Evolutionary conservation across 1,140 invertebrate species (phyloP).

Genomic region (Apis florea): DNA sequence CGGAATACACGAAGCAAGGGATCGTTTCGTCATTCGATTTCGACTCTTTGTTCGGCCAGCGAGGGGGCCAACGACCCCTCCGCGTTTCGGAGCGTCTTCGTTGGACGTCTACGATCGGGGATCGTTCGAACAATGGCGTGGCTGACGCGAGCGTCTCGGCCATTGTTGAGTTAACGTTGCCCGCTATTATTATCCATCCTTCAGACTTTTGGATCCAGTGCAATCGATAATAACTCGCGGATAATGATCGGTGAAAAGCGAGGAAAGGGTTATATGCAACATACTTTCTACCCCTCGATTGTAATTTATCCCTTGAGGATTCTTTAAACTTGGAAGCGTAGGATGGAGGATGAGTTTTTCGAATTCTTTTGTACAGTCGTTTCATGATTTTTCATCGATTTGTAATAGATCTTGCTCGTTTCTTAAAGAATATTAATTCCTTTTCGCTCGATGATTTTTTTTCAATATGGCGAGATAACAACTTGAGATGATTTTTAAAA

Average conservation of each 20-base stretch:
- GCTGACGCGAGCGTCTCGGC: constrained; percentile 41
- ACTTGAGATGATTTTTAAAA: too few relatives aligned
- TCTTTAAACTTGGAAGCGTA: neutral
- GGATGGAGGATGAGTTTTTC: too few relatives aligned
- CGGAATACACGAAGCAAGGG: constrained; percentile 36
- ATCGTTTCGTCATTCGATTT: constrained; percentile 61
- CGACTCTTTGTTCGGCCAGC: constrained; percentile 40
- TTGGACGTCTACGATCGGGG: constrained; percentile 30
- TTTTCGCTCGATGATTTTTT: too few relatives aligned
- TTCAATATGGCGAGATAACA: too few relatives aligned
- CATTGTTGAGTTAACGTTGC: constrained; percentile 44
- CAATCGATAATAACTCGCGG: constrained; percentile 10
- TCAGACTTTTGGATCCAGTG: constrained; percentile 6
- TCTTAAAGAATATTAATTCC: too few relatives aligned
- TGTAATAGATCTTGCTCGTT: too few relatives aligned
- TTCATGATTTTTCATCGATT: too few relatives aligned
- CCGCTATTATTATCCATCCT: constrained; percentile 30
- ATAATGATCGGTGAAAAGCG: neutral
- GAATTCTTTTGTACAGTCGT: too few relatives aligned
- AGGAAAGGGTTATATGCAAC: neutral
- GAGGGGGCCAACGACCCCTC: constrained; percentile 17
- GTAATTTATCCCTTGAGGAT: neutral
- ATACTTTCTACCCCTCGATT: neutral
- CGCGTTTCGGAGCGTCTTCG: neutral
- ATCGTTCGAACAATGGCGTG: constrained; percentile 46